Evolutionary conservation across 2,888 invertebrate genomes (phyloP).

Genomic region (Clusia tigrina): DNA sequence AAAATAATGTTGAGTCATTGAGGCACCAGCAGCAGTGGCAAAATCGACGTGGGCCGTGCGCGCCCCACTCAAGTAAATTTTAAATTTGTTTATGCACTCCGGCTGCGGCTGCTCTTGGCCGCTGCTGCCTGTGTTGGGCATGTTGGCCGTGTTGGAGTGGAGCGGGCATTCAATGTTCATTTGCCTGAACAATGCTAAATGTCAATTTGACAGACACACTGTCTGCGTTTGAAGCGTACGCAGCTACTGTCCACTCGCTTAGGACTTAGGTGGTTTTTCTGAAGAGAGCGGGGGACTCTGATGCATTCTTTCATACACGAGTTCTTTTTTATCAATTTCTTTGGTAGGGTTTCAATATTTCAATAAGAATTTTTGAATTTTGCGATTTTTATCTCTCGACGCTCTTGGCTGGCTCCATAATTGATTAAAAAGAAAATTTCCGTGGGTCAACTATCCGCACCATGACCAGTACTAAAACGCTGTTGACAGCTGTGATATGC

Average conservation of each 20-base stretch:
- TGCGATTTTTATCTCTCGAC: slow-evolving; percentile 50
- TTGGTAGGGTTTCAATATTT: slow-evolving; percentile 50
- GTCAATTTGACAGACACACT: slow-evolving; percentile 56
- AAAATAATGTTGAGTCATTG: background rate
- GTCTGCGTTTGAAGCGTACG: slow-evolving; percentile 52
- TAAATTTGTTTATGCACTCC: slow-evolving; percentile 2
- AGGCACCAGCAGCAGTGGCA: background rate
- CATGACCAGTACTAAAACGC: slow-evolving; percentile 37
- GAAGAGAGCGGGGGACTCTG: background rate
- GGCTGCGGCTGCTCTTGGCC: slow-evolving; percentile 14
- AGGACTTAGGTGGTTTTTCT: background rate
- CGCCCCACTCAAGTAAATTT: background rate
- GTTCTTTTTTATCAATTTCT: background rate
- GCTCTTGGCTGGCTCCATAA: slow-evolving; percentile 33
- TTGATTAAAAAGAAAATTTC: slow-evolving; percentile 57
- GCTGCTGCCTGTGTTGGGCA: slow-evolving; percentile 23
- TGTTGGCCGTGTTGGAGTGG: too few relatives aligned
- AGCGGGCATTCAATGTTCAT: slow-evolving; percentile 25
- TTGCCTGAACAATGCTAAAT: slow-evolving; percentile 32
- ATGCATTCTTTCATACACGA: too few relatives aligned
- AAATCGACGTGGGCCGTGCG: slow-evolving; percentile 7
- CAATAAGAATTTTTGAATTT: slow-evolving; percentile 55
- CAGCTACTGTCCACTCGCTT: slow-evolving; percentile 51
- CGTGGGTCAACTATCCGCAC: slow-evolving; percentile 55
- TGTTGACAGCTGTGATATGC: slow-evolving; percentile 4